These are phyloP conservation scores for Arrhopalites spinosus DNA, from an alignment of 2,888 invertebrate genomes.

Conservation along the genomic window DNA sequence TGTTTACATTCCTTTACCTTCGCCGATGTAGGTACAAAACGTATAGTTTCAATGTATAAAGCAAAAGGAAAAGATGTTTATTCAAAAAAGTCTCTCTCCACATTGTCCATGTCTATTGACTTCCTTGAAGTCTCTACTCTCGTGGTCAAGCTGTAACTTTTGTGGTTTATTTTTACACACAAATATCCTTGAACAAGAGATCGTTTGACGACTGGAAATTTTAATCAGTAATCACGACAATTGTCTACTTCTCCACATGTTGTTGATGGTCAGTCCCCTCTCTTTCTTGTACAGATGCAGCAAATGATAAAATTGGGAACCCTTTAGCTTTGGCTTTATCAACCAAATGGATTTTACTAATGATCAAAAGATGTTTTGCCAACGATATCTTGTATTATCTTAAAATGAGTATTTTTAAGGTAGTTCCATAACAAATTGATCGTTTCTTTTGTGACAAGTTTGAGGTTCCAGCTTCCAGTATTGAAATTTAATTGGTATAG, in stretches of 20 bases:
- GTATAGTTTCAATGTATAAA: neutral
- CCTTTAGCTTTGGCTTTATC: no score
- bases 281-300: neutral
- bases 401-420: no score
- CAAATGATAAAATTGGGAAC: no score
- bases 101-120: neutral
- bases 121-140: neutral
- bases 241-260: neutral
- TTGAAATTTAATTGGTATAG: neutral
- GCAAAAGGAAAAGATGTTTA: neutral
- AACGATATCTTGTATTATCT: no score
- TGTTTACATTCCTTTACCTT: slow-evolving; percentile 30
- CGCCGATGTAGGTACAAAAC: slow-evolving; percentile 19
- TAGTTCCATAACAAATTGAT: no score
- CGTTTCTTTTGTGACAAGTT: no score
- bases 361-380: no score
- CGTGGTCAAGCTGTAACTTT: neutral
- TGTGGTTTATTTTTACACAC: slow-evolving; percentile 2
- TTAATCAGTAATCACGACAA: neutral
- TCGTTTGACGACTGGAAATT: neutral
- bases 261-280: neutral
- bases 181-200: neutral
- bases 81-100: neutral
- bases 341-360: no score
- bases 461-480: no score